Evolutionary conservation across 37 sponge, comb jelly and placozoan species (phyloP), one percentile per base, ranked within the genome.

Genomic region (Mnemiopsis leidyi): DNA sequence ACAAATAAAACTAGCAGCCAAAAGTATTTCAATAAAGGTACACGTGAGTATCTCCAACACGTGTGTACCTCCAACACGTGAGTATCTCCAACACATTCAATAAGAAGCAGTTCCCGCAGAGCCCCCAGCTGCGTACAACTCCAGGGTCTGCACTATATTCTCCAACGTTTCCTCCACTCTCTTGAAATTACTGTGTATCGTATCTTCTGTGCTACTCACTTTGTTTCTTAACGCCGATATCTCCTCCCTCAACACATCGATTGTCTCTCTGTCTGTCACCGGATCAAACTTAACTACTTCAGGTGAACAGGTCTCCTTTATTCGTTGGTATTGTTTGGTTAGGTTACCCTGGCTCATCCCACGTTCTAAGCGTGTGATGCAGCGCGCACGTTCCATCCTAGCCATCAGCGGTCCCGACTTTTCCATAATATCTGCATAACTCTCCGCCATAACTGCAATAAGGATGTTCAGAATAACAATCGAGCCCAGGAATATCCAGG

Each of bases 121-220:
- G 13, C 75, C 75, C 5, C 75, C 75, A 23, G 75, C 75, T 23
- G 75, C 75, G 30, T 71, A 71, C 75, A 71, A 18, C 75, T 71
- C 75, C 75, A 71, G n/a, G 2, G 75, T 28, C 20, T 71, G 75
- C 30, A 71, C 75, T 71, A 71, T 71, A 71, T 71, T 71, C 75
- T 71, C 75, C 25, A 71, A 28, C 25, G n/a, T 71, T 29, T 5
- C 7, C 75, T 71, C 30, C 5, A 71, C 25, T 25, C 75, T n/a
- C 30, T 71, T 71, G 20, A 71, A 71, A n/a, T 71, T 71, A n/a
- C 25, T 23, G 30, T 71, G n/a, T 7, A 71, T 71, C 75, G 5
- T 71, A 29, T 71, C 75, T 25, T 71, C 75, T 18, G 75, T 71
- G n/a, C 20, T 71, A 28, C 3, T 71, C 30, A 71, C 30, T 28